Percentiles rank a stretch among this genome's conserved stretches.
Conservation (phyloP, 2,113 vertebrate genomes). For the Gracilinanus agilis region DNA sequence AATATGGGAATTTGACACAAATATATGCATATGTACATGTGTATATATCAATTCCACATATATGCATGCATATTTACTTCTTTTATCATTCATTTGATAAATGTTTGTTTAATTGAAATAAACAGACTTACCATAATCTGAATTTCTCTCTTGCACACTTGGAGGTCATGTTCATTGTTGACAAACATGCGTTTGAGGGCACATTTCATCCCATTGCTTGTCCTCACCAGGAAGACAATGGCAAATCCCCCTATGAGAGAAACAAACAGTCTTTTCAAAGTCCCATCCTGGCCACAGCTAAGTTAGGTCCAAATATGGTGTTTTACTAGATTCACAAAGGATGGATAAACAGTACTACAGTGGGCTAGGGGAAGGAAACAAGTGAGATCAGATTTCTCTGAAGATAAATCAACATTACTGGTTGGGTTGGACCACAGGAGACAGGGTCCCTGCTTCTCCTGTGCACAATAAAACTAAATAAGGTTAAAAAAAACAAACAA, state of each 20-base stretch:
- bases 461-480: not conserved
- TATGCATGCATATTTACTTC: not conserved
- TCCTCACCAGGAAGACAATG: constrained; percentile 96
- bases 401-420: constrained; percentile 1
- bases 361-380: not conserved
- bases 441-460: constrained; percentile 1
- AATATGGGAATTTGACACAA: not conserved
- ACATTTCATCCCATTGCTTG: constrained; percentile 94
- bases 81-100: constrained; percentile 18
- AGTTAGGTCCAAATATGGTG: not conserved
- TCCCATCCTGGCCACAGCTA: constrained; percentile 1
- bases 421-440: not conserved
- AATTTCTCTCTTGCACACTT: constrained; percentile 97
- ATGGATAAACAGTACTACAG: not conserved
- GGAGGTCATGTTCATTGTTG: constrained; percentile 96
- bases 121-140: constrained; percentile 95
- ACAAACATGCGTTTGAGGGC: constrained; percentile 99
- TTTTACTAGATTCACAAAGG: not conserved
- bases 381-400: constrained; percentile 5
- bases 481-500: not conserved
- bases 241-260: constrained; percentile 93
- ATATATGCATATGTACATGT: not conserved
- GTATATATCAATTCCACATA: not conserved
- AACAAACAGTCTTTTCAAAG: constrained; percentile 62
- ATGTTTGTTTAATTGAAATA: not conserved